Conservation (phyloP, 2,113 vertebrate genomes). For the Pluvialis apricaria region DNA sequence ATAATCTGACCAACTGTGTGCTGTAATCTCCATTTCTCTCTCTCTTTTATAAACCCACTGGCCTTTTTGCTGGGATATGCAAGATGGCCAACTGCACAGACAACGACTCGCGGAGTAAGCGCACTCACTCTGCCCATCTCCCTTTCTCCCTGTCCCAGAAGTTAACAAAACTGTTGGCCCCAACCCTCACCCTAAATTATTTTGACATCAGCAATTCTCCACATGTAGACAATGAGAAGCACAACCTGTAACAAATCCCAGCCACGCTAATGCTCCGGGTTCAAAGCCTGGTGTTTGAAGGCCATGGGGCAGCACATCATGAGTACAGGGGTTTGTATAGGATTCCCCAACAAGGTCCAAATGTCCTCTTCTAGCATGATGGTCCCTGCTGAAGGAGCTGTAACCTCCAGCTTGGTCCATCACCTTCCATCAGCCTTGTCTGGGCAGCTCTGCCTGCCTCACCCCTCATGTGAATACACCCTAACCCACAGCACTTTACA, state of each 20-base stretch:
- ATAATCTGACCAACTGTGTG: background rate
- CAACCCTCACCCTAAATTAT: background rate
- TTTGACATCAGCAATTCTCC: background rate
- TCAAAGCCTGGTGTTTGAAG: background rate
- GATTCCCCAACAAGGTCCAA: background rate
- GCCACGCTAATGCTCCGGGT: accelerated
- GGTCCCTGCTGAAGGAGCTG: background rate
- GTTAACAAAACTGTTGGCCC: background rate
- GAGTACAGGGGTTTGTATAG: background rate
- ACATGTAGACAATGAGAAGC: background rate
- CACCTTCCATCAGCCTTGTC: background rate
- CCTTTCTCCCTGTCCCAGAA: background rate
- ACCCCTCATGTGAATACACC: background rate
- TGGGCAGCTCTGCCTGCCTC: background rate
- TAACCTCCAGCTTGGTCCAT: background rate
- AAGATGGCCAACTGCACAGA: background rate
- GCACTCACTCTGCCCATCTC: background rate
- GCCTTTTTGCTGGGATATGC: background rate
- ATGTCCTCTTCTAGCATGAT: background rate
- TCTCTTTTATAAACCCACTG: background rate
- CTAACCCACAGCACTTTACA: background rate
- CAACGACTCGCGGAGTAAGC: background rate
- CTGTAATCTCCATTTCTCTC: background rate
- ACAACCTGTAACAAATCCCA: background rate
- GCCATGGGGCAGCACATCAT: background rate